Evolutionary conservation across 2,113 vertebrate species (phyloP).

Genomic region (Nycticebus coucang): DNA sequence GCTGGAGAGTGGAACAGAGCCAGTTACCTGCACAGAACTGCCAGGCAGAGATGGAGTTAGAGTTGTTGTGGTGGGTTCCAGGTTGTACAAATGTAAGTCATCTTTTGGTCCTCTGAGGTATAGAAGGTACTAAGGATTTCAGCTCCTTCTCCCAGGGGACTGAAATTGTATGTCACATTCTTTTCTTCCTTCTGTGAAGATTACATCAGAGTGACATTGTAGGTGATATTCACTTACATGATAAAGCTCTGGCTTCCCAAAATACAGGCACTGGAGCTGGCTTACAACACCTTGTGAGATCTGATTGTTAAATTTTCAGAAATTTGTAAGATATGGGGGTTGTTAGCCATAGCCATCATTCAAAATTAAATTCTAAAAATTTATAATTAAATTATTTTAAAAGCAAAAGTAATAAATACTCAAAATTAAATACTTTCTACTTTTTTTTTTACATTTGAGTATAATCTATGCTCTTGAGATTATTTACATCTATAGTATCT

Average conservation of each 20-base stretch:
- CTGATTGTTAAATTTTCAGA: not conserved
- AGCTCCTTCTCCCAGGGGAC: not conserved
- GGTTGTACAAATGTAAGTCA: constrained; percentile 37
- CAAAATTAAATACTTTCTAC: not conserved
- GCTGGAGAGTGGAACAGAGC: not conserved
- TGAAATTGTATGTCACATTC: not conserved
- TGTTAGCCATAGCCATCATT: not conserved
- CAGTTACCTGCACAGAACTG: not conserved
- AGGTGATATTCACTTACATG: not conserved
- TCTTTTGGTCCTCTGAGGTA: not conserved
- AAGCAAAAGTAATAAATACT: not conserved
- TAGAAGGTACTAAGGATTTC: not conserved
- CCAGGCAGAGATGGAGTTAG: not conserved
- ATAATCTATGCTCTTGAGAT: not conserved
- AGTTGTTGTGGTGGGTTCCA: constrained; percentile 6
- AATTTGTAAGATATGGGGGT: not conserved
- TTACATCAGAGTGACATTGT: constrained; percentile 19
- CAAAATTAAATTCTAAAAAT: not conserved
- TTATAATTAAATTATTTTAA: not conserved
- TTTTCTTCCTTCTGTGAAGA: not conserved
- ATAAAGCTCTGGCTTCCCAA: not conserved
- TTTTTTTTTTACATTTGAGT: not conserved
- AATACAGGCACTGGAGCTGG: not conserved
- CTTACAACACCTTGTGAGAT: not conserved
- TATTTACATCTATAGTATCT: not conserved